Conservation (phyloP, 2,888 invertebrate genomes). For the Scelioninae gen. 2 region DNA sequence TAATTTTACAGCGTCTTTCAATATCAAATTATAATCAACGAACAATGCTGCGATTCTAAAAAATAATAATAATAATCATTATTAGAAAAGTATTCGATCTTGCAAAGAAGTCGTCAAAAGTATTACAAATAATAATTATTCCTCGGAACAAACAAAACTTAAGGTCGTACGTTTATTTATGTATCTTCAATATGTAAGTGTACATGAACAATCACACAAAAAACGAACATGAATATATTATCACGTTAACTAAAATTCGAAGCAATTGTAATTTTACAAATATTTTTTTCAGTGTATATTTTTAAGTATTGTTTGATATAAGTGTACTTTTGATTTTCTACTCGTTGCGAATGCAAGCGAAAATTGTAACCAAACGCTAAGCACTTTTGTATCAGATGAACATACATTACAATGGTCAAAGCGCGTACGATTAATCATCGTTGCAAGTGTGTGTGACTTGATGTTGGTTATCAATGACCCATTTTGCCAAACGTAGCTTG, state of each 20-base stretch:
- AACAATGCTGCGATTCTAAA: not conserved
- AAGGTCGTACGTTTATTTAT: not conserved
- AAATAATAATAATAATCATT: not conserved
- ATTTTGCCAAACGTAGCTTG: constrained; percentile 27
- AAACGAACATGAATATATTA: not conserved
- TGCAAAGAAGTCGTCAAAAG: not conserved
- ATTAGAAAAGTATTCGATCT: not conserved
- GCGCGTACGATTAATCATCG: constrained; percentile 12
- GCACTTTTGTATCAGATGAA: constrained; percentile 13
- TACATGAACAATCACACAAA: not conserved
- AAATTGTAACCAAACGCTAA: constrained; percentile 14
- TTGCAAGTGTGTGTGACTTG: constrained; percentile 19
- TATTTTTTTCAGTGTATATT: constrained; percentile 36
- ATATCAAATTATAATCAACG: constrained; percentile 22
- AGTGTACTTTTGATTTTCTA: constrained; percentile 15
- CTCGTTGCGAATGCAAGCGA: constrained; percentile 11
- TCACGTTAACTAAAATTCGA: not conserved
- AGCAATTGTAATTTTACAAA: constrained; percentile 29
- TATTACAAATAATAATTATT: not conserved
- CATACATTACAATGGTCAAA: constrained; percentile 12
- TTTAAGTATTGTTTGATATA: constrained; percentile 11
- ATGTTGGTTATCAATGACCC: constrained; percentile 25
- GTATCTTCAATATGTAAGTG: constrained; percentile 1
- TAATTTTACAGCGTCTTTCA: constrained; percentile 36
- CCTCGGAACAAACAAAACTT: not conserved